Percentiles rank a stretch among this genome's conserved stretches.
phyloP scores from a whole-genome alignment of 37 sponge, comb jelly and placozoan genomes.

The Haliclona indistincta region DNA sequence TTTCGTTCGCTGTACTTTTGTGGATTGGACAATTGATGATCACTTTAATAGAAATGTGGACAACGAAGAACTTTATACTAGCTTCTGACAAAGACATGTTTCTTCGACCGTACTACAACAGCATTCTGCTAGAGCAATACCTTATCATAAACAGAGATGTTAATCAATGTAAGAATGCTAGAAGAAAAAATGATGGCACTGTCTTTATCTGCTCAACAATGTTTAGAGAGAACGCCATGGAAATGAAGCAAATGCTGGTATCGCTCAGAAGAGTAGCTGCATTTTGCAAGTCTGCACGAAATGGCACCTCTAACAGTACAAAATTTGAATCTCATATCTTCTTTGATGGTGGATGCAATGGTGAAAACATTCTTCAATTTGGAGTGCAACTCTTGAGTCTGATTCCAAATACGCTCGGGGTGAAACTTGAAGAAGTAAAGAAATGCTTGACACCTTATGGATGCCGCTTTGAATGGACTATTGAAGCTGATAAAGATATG shows the following conservation, averaged over 20 bases:
- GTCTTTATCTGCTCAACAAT: slow-evolving; percentile 91
- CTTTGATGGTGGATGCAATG: slow-evolving; percentile 78
- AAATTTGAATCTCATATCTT: slow-evolving; percentile 84
- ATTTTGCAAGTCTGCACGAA: slow-evolving; percentile 1
- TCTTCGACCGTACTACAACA: slow-evolving; percentile 69
- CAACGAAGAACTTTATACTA: slow-evolving; percentile 46
- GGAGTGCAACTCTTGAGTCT: slow-evolving; percentile 77
- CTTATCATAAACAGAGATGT: slow-evolving; percentile 64
- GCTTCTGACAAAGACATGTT: slow-evolving; percentile 76
- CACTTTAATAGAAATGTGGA: slow-evolving; percentile 41
- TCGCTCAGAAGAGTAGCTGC: slow-evolving; percentile 71
- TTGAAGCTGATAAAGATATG: slow-evolving; percentile 1
- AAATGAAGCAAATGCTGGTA: slow-evolving; percentile 77
- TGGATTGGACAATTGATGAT: slow-evolving; percentile 63
- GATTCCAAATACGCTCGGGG: slow-evolving; percentile 52
- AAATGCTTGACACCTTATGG: slow-evolving; percentile 83
- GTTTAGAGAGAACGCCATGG: slow-evolving; percentile 75
- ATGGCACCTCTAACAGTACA: background rate
- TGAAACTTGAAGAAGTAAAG: slow-evolving; percentile 24
- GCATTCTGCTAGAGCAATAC: slow-evolving; percentile 70
- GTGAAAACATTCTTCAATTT: slow-evolving; percentile 56
- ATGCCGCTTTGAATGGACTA: slow-evolving; percentile 51
- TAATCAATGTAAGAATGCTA: background rate
- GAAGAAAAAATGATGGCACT: background rate
- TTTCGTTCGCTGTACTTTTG: slow-evolving; percentile 18